Evolutionary conservation across 2,888 invertebrate genomes (phyloP), one percentile per base, ranked within the genome.

Genomic region (Cistogaster globosa): DNA sequence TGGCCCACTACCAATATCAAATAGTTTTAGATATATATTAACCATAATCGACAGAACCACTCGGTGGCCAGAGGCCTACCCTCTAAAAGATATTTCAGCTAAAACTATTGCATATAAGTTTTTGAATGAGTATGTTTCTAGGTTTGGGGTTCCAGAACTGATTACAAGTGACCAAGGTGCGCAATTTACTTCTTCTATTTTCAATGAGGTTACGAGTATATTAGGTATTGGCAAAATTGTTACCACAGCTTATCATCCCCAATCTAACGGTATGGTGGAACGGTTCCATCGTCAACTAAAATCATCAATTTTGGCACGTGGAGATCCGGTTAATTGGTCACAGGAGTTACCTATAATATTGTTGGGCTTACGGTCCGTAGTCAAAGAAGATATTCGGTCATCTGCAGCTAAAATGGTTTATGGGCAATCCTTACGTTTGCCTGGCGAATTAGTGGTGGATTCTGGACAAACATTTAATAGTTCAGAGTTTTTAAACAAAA

Each of bases 281-380:
- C 48, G 48, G 14, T 48, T 48, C 14, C 48, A 48, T 14, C 9
- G 48, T 14, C 48, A 48, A 48, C n/a, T 48, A 48, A 48, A 48
- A n/a, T 48, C 14, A 48, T 14, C 48, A 14, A 48, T 48, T 20
- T 20, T 57, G 9, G 57, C 26, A 14, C 26, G 26, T 9, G 57
- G 57, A 22, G 12, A 26, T 26, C 26, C 26, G 1, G 20, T 12
- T 20, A 57, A 57, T 14, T 26, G 57, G 26, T 57, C 57, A 22
- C 26, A 57, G 22, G 57, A 57, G n/a, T 48, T 48, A 48, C 48
- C 16, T 48, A 48, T 48, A 48, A n/a, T 48, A 16, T 48, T 48
- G 14, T 48, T 48, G 6, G 48, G 48, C 14, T 48, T 48, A 16
- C 16, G 48, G 14, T 48, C 48, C 14, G n/a, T n/a, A 48, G 48